Base-by-base conservation (phyloP, 2,113 vertebrate genomes). In the Nycticorax nycticorax region DNA sequence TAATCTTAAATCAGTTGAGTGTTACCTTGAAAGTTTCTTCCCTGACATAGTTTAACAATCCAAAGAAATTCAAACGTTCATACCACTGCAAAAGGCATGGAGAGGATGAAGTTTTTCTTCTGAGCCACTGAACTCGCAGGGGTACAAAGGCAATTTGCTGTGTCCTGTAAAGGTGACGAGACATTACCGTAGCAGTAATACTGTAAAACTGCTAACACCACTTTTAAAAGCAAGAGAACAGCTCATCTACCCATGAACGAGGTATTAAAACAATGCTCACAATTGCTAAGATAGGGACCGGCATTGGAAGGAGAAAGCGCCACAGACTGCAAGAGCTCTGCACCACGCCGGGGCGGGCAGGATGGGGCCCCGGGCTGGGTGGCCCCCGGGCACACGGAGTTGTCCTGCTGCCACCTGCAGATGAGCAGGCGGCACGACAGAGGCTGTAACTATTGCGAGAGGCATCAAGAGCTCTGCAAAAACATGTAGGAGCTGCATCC, bases 301-400 rank as follows among this genome's bases (percentile, higher is more conserved):
- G 37, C 9, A 12, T 55, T 73, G 64, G 71, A 39, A 88, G 43
- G n/a, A 35, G 35, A 35, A 69, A 33, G 10, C 6, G 6, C 16
- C 17, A 18, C 32, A 5, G 48, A 56, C 28, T 1, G 5, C 27
- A 14, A 19, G 37, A 72, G 37, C 33, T 47, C 22, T 11, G 53
- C 57, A 8, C 6, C 52, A 9, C 11, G 1, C 4, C 30, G 4
- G 21, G 18, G 19, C 11, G 0, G 0, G 2, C 37, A 55, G 75
- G n/a, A 32, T 12, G 17, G 23, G 48, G 15, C 8, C 12, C 37
- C 4, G 1, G 14, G 32, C 16, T 1, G 0, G 19, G 62, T 28
- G 27, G 39, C 3, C 30, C 4, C 19, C 0, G 0, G 26, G 8
- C 18, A 17, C 60, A 72, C 1, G 3, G 48, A 50, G 22, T 0